phyloP scores from a whole-genome alignment of 2,888 invertebrate species.

The Chrysolina oricalcia region DNA sequence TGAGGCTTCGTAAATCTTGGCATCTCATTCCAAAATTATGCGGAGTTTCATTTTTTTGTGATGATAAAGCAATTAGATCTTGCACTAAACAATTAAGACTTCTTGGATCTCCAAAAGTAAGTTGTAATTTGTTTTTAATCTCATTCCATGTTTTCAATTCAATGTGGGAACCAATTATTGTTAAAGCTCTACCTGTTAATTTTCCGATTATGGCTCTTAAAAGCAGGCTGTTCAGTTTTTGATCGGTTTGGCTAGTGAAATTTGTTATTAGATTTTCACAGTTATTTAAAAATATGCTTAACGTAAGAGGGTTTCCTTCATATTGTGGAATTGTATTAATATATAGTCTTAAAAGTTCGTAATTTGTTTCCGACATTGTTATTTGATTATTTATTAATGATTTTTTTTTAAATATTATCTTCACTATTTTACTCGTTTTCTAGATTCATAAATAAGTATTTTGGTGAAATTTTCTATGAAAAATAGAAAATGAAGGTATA shows the following conservation, averaged over 20 bases:
- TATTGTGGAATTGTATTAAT: background rate
- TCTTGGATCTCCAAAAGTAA: constrained; percentile 32
- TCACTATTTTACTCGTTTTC: background rate
- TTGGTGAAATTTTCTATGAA: too few species aligned
- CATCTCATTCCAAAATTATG: constrained; percentile 39
- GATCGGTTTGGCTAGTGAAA: background rate
- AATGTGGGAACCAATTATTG: constrained; percentile 33
- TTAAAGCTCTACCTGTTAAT: constrained; percentile 31
- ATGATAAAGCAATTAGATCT: constrained; percentile 30
- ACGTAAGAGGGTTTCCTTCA: constrained; percentile 7
- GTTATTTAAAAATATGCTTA: constrained; percentile 1
- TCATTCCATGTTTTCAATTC: constrained; percentile 19
- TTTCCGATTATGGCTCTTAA: constrained; percentile 18
- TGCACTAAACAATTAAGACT: constrained; percentile 36
- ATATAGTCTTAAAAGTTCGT: background rate
- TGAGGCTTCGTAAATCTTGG: constrained; percentile 32
- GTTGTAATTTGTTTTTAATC: constrained; percentile 20
- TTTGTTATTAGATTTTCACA: constrained; percentile 15
- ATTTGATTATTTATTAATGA: too few species aligned
- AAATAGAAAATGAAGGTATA: too few species aligned
- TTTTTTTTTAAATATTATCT: background rate
- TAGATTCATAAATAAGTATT: background rate
- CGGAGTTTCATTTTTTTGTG: constrained; percentile 26
- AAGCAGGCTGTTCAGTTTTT: background rate
- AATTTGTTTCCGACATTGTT: background rate